These are phyloP conservation scores for Oppia nitens DNA, from an alignment of 1,140 invertebrate genomes.

Conservation along the genomic window DNA sequence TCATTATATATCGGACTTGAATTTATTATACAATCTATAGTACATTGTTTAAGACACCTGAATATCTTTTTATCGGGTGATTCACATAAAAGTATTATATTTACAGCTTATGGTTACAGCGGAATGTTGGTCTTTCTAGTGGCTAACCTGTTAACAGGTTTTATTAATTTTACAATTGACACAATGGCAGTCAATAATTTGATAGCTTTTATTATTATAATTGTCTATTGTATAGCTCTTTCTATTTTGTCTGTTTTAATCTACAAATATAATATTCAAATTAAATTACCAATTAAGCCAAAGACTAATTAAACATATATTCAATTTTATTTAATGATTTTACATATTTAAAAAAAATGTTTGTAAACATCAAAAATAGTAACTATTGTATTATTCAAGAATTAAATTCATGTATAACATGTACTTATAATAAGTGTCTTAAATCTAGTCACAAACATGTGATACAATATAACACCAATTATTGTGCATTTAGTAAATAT, in stretches of 20 bases:
- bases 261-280: background rate
- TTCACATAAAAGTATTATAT: constrained; percentile 14
- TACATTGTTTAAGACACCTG: constrained; percentile 14
- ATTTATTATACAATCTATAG: constrained; percentile 24
- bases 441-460: no score
- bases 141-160: constrained; percentile 57
- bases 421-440: no score
- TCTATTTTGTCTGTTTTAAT: background rate
- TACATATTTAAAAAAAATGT: no score
- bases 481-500: no score
- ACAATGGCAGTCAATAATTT: constrained; percentile 31
- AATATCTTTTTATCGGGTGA: constrained; percentile 20
- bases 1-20: constrained; percentile 38
- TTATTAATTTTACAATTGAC: constrained; percentile 49
- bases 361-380: no score
- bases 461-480: no score
- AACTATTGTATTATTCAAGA: no score
- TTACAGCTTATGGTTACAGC: constrained; percentile 46
- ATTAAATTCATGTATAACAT: no score
- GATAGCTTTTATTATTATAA: background rate
- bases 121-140: constrained; percentile 57
- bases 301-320: background rate
- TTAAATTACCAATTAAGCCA: background rate
- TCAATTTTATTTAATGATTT: no score
- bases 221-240: background rate